phyloP scores from a whole-genome alignment of 2,888 invertebrate genomes.

The Actias luna region DNA sequence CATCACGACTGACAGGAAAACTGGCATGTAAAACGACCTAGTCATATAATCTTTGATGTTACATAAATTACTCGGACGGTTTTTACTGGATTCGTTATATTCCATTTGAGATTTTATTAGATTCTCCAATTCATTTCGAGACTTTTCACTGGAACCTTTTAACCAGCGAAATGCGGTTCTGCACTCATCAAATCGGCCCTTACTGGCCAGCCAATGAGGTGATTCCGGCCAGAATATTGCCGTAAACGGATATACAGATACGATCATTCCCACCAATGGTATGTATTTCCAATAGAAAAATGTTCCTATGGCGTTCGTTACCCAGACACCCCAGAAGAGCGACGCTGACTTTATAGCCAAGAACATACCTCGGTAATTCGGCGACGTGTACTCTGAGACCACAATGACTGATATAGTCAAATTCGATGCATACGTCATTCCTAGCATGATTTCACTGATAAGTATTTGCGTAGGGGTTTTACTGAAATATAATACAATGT shows the following conservation, averaged over 20 bases:
- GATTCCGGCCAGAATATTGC: conserved; percentile 31
- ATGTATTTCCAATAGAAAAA: conserved; percentile 35
- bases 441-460: conserved; percentile 29
- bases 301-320: conserved; percentile 37
- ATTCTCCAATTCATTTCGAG: conserved; percentile 28
- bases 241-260: conserved; percentile 23
- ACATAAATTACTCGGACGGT: neutral
- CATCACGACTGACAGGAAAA: conserved; percentile 23
- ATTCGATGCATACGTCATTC: conserved; percentile 24
- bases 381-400: conserved; percentile 32
- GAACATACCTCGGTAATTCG: conserved; percentile 30
- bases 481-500: conserved; percentile 27
- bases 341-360: conserved; percentile 34
- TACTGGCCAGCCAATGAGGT: conserved; percentile 40
- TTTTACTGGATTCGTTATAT: neutral
- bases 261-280: conserved; percentile 24
- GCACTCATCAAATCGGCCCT: conserved; percentile 35
- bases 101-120: conserved; percentile 23
- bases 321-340: conserved; percentile 35
- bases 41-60: neutral
- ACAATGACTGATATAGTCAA: conserved; percentile 26
- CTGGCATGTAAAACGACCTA: conserved; percentile 30
- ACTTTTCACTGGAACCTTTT: conserved; percentile 26
- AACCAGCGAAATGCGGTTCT: conserved; percentile 33
- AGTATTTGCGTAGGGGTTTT: conserved; percentile 27